Percentiles rank a stretch among this genome's conserved stretches.
Conservation (phyloP, 2,797 vertebrate genomes). For the Cyprinodon diabolis region DNA sequence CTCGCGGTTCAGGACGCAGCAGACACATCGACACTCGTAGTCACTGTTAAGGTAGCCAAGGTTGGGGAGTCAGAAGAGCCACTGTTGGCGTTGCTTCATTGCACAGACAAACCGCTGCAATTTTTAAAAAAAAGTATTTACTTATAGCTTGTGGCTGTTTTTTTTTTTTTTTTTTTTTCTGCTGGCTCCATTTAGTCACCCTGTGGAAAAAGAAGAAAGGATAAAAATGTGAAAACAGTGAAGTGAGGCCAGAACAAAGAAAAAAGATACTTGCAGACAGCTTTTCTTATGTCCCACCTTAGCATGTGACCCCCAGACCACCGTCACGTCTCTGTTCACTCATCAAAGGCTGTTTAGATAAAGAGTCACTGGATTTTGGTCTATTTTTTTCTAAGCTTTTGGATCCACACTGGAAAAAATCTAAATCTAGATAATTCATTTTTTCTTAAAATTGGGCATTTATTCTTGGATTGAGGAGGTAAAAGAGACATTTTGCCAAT, state of each 20-base stretch:
- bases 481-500: too few species aligned
- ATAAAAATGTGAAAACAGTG: constrained; percentile 8
- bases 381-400: too few species aligned
- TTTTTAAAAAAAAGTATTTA: constrained; percentile 39
- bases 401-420: too few species aligned
- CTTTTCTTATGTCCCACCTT: too few species aligned
- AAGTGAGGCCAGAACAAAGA: constrained; percentile 31
- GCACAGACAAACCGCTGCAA: constrained; percentile 9
- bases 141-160: constrained; percentile 32
- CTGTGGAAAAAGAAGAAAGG: background rate
- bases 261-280: background rate
- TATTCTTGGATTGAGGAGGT: too few species aligned
- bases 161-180: background rate
- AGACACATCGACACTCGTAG: constrained; percentile 41
- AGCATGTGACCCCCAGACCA: background rate
- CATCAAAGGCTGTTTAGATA: too few species aligned
- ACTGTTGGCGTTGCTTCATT: constrained; percentile 46
- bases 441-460: too few species aligned
- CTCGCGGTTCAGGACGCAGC: constrained; percentile 1
- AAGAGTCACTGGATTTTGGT: too few species aligned
- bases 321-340: background rate
- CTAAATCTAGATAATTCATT: too few species aligned
- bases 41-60: constrained; percentile 31
- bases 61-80: constrained; percentile 5
- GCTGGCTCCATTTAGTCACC: constrained; percentile 16